Percentiles rank a stretch among this genome's conserved stretches.
Evolutionary conservation across 2,797 vertebrate genomes (phyloP).

Genomic region (Mallotus villosus): DNA sequence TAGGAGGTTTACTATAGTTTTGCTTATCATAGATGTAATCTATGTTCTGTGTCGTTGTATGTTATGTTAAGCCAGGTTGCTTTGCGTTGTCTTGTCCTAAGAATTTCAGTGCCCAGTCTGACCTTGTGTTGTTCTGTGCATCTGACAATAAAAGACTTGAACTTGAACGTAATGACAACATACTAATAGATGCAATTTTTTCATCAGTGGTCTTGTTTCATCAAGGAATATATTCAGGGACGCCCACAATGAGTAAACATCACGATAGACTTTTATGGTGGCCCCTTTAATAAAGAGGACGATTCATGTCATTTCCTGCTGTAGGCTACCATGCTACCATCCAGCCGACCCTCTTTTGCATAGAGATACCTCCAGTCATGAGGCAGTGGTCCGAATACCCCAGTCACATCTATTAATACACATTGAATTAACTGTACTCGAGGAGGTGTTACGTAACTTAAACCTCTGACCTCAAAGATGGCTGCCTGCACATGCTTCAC

Average conservation of each 20-base stretch:
- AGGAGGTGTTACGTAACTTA: conserved; percentile 54
- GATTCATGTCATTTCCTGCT: not conserved
- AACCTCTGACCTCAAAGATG: conserved; percentile 47
- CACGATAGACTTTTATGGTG: too few species aligned
- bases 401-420: conserved; percentile 63
- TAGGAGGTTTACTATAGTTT: too few species aligned
- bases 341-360: conserved; percentile 5
- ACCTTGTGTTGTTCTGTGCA: too few species aligned
- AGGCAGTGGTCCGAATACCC: conserved; percentile 35
- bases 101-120: too few species aligned
- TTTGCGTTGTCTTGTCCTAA: too few species aligned
- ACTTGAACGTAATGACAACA: too few species aligned
- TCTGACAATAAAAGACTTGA: too few species aligned
- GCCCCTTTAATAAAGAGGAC: not conserved
- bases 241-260: too few species aligned
- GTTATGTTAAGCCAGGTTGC: too few species aligned
- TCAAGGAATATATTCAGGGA: too few species aligned
- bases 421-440: conserved; percentile 54
- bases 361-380: conserved; percentile 1
- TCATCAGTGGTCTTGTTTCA: not conserved
- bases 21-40: too few species aligned
- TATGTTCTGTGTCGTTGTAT: too few species aligned
- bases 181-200: not conserved
- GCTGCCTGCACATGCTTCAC: conserved; percentile 41
- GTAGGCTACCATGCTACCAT: not conserved